Conservation (phyloP, 2,113 vertebrate genomes). For the Ibidorhyncha struthersii region DNA sequence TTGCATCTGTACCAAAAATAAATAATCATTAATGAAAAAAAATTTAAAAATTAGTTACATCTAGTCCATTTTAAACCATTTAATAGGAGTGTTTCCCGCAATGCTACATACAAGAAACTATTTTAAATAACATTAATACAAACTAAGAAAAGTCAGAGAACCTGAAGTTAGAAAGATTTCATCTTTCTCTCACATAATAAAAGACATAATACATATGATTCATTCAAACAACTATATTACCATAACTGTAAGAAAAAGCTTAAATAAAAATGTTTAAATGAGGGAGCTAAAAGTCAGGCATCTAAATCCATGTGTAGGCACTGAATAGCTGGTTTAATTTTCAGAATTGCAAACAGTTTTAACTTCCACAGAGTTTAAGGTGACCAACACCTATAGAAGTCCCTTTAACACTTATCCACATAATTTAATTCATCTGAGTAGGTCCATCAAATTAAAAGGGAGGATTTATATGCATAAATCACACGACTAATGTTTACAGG, state of each 20-base stretch:
- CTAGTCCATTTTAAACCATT: constrained; percentile 35
- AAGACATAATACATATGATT: neutral
- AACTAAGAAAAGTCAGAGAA: neutral
- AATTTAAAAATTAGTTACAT: constrained; percentile 24
- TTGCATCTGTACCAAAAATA: constrained; percentile 13
- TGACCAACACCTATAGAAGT: neutral
- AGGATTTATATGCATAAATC: neutral
- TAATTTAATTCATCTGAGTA: constrained; percentile 15
- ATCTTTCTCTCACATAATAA: constrained; percentile 27
- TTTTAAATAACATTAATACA: constrained; percentile 54
- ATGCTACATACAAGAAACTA: constrained; percentile 30
- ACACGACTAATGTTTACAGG: neutral
- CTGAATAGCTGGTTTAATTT: constrained; percentile 51
- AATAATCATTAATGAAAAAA: constrained; percentile 11
- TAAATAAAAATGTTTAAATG: constrained; percentile 10
- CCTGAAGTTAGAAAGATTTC: neutral
- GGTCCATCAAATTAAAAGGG: neutral
- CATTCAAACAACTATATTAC: constrained; percentile 1
- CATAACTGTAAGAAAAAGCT: constrained; percentile 24
- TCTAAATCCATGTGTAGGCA: constrained; percentile 43
- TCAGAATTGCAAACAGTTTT: neutral
- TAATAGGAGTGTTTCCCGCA: constrained; percentile 27
- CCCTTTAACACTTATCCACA: neutral
- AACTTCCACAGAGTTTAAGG: constrained; percentile 12
- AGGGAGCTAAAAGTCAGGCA: constrained; percentile 23